A percentile compares a stretch with the other conserved stretches of the same genome.
Evolutionary conservation across 2,113 vertebrate species (phyloP).

Genomic region (Piliocolobus tephrosceles): DNA sequence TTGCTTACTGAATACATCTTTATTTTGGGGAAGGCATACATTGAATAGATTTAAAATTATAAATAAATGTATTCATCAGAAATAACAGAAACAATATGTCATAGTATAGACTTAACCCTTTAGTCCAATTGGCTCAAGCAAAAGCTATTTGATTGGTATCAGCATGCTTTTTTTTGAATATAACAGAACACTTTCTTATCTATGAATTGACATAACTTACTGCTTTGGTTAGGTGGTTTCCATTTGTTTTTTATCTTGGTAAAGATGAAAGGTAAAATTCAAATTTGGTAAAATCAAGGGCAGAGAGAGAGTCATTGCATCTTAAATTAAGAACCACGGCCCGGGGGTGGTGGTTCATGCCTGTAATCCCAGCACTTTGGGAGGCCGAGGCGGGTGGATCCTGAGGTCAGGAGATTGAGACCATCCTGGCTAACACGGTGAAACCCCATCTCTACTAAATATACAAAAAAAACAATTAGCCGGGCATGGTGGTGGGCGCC

Average conservation of each 20-base stretch:
- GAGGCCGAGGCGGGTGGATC: too few species aligned
- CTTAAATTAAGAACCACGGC: not conserved
- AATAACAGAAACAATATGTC: not conserved
- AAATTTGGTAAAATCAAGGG: not conserved
- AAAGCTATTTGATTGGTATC: not conserved
- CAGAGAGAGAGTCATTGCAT: not conserved
- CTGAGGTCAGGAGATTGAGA: too few species aligned
- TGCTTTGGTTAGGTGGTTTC: not conserved
- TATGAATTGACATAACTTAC: not conserved
- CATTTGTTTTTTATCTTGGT: not conserved
- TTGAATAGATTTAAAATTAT: not conserved
- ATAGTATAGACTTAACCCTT: not conserved
- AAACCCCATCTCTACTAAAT: too few species aligned
- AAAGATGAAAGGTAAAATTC: too few species aligned
- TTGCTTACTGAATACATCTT: not conserved
- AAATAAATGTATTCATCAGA: not conserved
- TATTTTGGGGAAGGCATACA: not conserved
- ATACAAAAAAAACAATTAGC: too few species aligned
- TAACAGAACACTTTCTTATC: not conserved
- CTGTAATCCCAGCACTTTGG: too few species aligned
- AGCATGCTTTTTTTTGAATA: not conserved
- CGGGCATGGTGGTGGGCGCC: accelerated
- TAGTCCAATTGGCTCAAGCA: not conserved
- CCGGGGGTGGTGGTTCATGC: too few species aligned
- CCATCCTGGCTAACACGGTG: too few species aligned